Conservation (phyloP, 2,113 vertebrate species). For the Procavia capensis region DNA sequence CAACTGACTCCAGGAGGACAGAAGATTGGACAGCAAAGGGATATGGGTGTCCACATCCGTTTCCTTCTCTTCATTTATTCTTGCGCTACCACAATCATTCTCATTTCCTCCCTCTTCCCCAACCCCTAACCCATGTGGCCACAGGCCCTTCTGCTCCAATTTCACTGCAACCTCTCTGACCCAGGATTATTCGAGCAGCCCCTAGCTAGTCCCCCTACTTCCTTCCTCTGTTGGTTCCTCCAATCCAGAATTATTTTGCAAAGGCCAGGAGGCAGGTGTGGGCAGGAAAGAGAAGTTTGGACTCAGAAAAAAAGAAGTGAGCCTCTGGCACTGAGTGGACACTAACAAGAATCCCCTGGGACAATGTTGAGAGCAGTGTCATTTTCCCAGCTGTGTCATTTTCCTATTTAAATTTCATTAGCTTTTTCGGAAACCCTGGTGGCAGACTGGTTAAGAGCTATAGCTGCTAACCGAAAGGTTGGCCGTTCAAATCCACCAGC, state of each 20-base stretch:
- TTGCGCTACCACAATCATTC: neutral
- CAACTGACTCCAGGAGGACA: neutral
- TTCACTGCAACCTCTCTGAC: neutral
- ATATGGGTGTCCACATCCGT: neutral
- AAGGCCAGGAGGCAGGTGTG: neutral
- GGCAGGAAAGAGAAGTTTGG: neutral
- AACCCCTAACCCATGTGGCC: neutral
- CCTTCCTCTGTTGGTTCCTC: neutral
- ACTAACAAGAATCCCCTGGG: neutral
- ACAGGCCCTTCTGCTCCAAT: neutral
- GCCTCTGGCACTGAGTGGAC: neutral
- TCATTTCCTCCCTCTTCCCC: neutral
- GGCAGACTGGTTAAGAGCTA: too few relatives aligned
- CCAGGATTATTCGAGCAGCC: neutral
- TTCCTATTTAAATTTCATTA: neutral
- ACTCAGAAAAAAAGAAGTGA: neutral
- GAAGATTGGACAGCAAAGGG: neutral
- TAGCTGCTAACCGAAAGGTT: too few relatives aligned
- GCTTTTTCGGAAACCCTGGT: too few relatives aligned
- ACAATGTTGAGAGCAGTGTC: neutral
- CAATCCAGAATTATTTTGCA: neutral
- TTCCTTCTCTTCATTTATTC: neutral
- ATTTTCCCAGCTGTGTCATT: neutral
- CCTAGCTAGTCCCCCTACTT: neutral
- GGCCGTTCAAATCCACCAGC: too few relatives aligned